Base-by-base conservation (phyloP, 2,888 invertebrate genomes). In the Torymus tubicola region DNA sequence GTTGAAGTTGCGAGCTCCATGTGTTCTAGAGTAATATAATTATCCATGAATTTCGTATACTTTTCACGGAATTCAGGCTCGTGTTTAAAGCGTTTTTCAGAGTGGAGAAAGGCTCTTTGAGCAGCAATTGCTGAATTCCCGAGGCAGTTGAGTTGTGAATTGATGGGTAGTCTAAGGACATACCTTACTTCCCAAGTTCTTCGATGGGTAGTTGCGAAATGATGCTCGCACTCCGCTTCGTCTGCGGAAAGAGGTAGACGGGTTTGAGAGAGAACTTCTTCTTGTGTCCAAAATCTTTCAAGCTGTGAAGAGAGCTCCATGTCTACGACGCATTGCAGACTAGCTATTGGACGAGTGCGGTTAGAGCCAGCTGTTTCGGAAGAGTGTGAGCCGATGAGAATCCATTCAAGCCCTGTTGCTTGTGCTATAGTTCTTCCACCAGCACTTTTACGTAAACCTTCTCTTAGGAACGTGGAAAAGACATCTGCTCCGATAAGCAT, bases 131-230 rank as follows among this genome's bases (percentile, higher is more conserved):
- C 21, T 3, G 60, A 60, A 21, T 60, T 21, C 16, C 21, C 60
- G 60, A 60, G 60, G 13, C 21, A 60, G 2, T 11, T 24, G 24
- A 24, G 24, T 24, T 24, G 2, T 24, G 24, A 24, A 24, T 24
- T 24, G 24, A 24, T 2, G 24, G 24, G 24, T 24, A 24, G 24
- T 24, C 24, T 24, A 24, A 24, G 24, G 3, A 24, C 24, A 3
- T 60, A 60, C 16, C 60, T n/a, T 60, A 5, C 13, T 60, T 60
- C 16, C 16, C 2, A 2, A 21, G n/a, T 21, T n/a, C 60, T 5
- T 60, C 60, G 60, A 60, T 60, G 13, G 16, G 60, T 60, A 60
- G 60, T 18, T 60, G 21, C 60, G 21, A 60, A 60, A 21, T 60
- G 13, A n/a, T n/a, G 2, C 60, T 13, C 60, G 16, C 13, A n/a